A percentile compares a stretch with the other conserved stretches of the same genome.
Conservation (phyloP, 2,797 vertebrate species). For the Ammospiza maritima region DNA sequence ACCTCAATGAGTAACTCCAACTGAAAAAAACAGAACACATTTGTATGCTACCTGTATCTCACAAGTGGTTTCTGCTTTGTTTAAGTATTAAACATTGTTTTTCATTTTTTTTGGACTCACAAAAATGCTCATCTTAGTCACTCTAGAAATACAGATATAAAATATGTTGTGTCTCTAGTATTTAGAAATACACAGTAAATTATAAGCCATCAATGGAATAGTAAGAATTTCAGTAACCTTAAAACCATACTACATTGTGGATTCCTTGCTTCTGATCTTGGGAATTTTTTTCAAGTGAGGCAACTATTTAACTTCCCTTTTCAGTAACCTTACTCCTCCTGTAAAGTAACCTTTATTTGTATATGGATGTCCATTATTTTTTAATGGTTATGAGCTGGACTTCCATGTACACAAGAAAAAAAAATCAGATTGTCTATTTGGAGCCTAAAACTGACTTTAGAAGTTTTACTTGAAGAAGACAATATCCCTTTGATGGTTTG, state of each 20-base stretch:
- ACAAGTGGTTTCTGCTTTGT: not conserved
- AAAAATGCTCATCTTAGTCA: not conserved
- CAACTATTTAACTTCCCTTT: not conserved
- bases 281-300: not conserved
- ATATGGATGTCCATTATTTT: not conserved
- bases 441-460: not conserved
- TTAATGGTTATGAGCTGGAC: not conserved
- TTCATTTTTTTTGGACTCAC: not conserved
- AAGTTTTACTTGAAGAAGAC: not conserved
- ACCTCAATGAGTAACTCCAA: not conserved
- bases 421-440: not conserved
- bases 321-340: not conserved
- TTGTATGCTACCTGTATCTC: not conserved
- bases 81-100: not conserved
- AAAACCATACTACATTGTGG: not conserved
- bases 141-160: not conserved
- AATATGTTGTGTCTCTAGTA: not conserved
- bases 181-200: not conserved
- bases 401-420: not conserved
- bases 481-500: not conserved
- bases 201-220: not conserved
- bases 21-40: not conserved
- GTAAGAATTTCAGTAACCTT: not conserved
- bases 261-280: not conserved
- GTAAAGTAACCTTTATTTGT: not conserved